Conservation (phyloP, 2,888 invertebrate species). For the Diplazon laetatorius region DNA sequence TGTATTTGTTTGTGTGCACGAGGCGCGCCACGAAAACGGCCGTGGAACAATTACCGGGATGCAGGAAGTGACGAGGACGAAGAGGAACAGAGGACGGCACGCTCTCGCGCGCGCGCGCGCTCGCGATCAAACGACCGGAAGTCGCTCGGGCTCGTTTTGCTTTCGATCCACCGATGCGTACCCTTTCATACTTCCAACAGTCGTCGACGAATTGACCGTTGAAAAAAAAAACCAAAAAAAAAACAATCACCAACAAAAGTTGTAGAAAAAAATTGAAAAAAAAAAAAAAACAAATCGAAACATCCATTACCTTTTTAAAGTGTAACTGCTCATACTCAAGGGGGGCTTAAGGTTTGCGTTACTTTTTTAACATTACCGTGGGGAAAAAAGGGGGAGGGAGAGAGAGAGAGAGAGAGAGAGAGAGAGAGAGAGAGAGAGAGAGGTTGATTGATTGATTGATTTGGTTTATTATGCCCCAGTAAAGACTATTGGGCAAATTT, state of each 20-base stretch:
- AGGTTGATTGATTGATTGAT: constrained; percentile 17
- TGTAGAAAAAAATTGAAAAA: background rate
- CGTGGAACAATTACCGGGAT: constrained; percentile 66
- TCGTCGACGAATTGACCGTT: constrained; percentile 56
- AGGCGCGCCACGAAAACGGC: constrained; percentile 55
- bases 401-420: no score
- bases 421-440: background rate
- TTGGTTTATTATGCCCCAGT: no score
- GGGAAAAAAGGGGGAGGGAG: no score
- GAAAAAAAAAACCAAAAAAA: constrained; percentile 7
- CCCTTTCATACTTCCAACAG: constrained; percentile 33
- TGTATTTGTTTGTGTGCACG: constrained; percentile 26
- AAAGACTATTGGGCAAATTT: no score
- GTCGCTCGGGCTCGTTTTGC: constrained; percentile 61
- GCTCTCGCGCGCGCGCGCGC: constrained; percentile 45
- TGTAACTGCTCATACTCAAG: no score
- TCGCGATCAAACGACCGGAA: constrained; percentile 64
- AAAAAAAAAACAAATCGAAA: no score
- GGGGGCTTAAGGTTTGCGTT: no score
- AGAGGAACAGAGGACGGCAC: constrained; percentile 49
- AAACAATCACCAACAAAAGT: background rate
- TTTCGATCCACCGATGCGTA: constrained; percentile 63
- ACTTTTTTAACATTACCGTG: no score
- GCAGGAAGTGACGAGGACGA: constrained; percentile 68
- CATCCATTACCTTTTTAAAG: no score